A percentile compares a stretch with the other conserved stretches of the same genome.
phyloP scores from a whole-genome alignment of 2,888 invertebrate species.

The Apoda limacodes region DNA sequence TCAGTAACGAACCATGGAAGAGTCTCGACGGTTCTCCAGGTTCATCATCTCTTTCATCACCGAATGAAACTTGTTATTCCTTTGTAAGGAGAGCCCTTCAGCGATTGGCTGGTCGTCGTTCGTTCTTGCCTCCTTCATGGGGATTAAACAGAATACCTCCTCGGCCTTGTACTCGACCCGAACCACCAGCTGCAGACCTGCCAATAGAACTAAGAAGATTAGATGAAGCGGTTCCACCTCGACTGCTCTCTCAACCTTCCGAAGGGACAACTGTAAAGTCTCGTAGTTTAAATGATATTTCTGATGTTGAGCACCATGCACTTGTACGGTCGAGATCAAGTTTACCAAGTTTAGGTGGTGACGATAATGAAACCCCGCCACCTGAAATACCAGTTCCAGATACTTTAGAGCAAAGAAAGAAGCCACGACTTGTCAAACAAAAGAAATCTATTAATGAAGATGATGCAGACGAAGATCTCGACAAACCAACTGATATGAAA shows the following conservation, averaged over 20 bases:
- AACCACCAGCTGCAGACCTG: slow-evolving; percentile 83
- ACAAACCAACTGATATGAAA: slow-evolving; percentile 78
- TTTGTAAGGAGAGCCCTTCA: slow-evolving; percentile 90
- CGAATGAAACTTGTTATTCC: slow-evolving; percentile 94
- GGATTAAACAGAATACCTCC: slow-evolving; percentile 39
- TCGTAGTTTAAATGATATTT: slow-evolving; percentile 85
- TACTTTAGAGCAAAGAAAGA: slow-evolving; percentile 67
- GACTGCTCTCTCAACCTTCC: slow-evolving; percentile 58
- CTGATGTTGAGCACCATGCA: slow-evolving; percentile 78
- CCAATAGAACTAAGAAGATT: slow-evolving; percentile 89
- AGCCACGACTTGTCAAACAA: slow-evolving; percentile 85
- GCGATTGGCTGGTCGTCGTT: slow-evolving; percentile 82
- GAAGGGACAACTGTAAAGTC: slow-evolving; percentile 78
- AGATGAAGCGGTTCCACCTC: slow-evolving; percentile 67
- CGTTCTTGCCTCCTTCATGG: slow-evolving; percentile 85
- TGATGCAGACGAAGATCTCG: slow-evolving; percentile 72
- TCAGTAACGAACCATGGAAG: slow-evolving; percentile 55
- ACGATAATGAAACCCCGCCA: slow-evolving; percentile 38
- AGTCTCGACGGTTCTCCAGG: slow-evolving; percentile 75
- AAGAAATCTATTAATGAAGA: slow-evolving; percentile 87
- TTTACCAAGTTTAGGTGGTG: slow-evolving; percentile 74
- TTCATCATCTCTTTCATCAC: slow-evolving; percentile 89
- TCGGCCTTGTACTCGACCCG: slow-evolving; percentile 73
- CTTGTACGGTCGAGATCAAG: slow-evolving; percentile 82
- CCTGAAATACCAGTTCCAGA: slow-evolving; percentile 35